Conservation (phyloP, 2,888 invertebrate species). For the Conistra vaccinii region DNA sequence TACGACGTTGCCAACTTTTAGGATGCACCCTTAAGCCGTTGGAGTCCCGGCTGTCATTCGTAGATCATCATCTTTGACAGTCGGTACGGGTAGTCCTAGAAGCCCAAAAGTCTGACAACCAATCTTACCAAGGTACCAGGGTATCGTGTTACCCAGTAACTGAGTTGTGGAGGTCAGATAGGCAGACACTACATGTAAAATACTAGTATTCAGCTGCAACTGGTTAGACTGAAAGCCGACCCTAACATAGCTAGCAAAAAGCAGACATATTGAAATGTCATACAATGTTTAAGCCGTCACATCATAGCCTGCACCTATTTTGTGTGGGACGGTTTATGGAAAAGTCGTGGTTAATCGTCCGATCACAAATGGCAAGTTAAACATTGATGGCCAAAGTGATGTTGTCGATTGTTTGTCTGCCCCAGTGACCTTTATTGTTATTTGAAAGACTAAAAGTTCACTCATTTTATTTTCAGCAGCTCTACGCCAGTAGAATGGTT, state of each 20-base stretch:
- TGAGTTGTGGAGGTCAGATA: not conserved
- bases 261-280: constrained; percentile 37
- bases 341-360: constrained; percentile 54
- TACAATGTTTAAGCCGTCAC: constrained; percentile 42
- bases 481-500: constrained; percentile 9
- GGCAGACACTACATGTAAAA: not conserved
- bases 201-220: not conserved
- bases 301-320: constrained; percentile 21
- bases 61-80: not conserved
- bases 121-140: not conserved
- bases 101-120: not conserved
- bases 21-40: too few species aligned
- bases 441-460: constrained; percentile 47
- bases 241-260: not conserved
- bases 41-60: not conserved
- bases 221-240: not conserved
- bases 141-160: too few species aligned
- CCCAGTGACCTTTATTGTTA: constrained; percentile 60
- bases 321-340: constrained; percentile 40
- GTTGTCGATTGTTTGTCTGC: constrained; percentile 55
- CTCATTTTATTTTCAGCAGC: constrained; percentile 44
- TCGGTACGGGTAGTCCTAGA: not conserved
- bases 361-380: constrained; percentile 56
- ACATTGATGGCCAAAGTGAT: constrained; percentile 52
- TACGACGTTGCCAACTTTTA: too few species aligned